Evolutionary conservation across 1,140 invertebrate species (phyloP).

Genomic region (Ooceraea biroi): DNA sequence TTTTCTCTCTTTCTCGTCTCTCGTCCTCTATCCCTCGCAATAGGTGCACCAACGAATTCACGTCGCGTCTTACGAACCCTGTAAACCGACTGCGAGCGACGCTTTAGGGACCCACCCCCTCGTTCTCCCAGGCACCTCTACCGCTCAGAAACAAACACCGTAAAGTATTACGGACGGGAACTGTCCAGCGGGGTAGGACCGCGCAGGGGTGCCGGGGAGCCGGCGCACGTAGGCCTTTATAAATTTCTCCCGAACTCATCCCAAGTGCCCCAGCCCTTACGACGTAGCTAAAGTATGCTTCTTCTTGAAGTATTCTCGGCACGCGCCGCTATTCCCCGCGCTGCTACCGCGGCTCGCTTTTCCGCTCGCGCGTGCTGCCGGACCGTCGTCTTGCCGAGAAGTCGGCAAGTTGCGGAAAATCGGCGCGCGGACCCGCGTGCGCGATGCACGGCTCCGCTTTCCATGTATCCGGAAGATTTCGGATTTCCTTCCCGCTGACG

Average conservation of each 20-base stretch:
- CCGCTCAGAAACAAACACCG: slow-evolving; percentile 79
- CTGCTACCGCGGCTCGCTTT: slow-evolving; percentile 53
- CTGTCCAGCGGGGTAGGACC: slow-evolving; percentile 26
- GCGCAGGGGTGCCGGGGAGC: slow-evolving; percentile 63
- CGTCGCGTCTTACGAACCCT: slow-evolving; percentile 78
- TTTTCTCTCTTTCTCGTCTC: background rate
- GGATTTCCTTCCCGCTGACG: slow-evolving; percentile 8
- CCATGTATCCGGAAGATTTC: slow-evolving; percentile 7
- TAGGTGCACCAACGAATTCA: slow-evolving; percentile 68
- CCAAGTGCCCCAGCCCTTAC: slow-evolving; percentile 37
- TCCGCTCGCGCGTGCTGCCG: slow-evolving; percentile 45
- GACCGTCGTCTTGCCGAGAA: slow-evolving; percentile 47
- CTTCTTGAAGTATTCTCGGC: slow-evolving; percentile 80
- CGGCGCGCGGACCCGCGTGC: slow-evolving; percentile 34
- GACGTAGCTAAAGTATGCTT: slow-evolving; percentile 71
- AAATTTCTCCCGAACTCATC: slow-evolving; percentile 81
- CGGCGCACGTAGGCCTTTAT: slow-evolving; percentile 83
- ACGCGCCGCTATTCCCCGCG: slow-evolving; percentile 71
- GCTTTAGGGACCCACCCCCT: slow-evolving; percentile 74
- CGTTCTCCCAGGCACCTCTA: background rate
- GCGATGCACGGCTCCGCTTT: slow-evolving; percentile 39
- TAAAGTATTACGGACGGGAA: slow-evolving; percentile 77
- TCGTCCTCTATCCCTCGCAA: background rate
- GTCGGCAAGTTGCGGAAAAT: slow-evolving; percentile 53
- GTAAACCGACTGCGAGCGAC: slow-evolving; percentile 83